These are phyloP conservation scores for Philaenus spumarius DNA, from an alignment of 1,140 invertebrate genomes.

Conservation along the genomic window DNA sequence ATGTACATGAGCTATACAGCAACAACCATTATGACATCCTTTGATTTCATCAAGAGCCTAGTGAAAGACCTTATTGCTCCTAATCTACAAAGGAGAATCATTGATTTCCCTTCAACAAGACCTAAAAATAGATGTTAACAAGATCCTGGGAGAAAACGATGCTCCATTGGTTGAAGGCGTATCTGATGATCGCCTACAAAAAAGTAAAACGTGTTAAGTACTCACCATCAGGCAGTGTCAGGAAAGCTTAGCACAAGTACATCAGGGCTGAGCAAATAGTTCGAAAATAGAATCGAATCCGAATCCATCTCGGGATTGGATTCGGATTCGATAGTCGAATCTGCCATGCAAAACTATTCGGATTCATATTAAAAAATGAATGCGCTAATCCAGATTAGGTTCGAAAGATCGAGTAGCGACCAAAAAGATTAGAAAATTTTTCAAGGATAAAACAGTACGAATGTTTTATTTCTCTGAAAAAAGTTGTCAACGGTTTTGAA, in stretches of 20 bases:
- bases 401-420: no score
- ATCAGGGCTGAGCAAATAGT: no score
- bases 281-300: no score
- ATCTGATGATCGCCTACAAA: background rate
- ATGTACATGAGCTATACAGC: background rate
- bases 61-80: conserved; percentile 15
- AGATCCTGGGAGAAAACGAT: background rate
- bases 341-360: no score
- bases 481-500: no score
- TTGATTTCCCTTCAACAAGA: background rate
- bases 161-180: background rate
- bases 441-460: no score
- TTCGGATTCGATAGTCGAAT: no score
- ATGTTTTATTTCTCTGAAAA: no score
- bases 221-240: background rate
- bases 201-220: background rate
- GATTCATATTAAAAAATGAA: no score
- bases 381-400: no score
- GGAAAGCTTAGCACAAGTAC: background rate
- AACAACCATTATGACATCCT: conserved; percentile 6
- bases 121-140: background rate
- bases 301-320: no score
- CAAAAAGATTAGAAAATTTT: no score
- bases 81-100: conserved; percentile 28
- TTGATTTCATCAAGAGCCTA: conserved; percentile 27